Conservation (phyloP, 2,888 invertebrate genomes). For the Peribatodes rhomboidaria region DNA sequence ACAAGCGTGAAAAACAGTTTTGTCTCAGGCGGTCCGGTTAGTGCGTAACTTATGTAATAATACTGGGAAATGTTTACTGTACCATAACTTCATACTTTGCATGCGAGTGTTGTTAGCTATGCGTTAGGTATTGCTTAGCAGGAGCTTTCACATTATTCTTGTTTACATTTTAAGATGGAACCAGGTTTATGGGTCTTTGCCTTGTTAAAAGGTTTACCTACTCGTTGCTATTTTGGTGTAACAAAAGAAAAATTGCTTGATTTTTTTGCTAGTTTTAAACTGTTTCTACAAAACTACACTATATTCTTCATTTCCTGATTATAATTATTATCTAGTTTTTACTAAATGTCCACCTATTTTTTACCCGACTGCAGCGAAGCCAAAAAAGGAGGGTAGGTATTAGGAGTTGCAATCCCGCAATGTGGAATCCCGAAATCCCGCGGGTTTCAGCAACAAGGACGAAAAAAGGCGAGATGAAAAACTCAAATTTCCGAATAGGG, state of each 20-base stretch:
- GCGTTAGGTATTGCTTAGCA: slow-evolving; percentile 22
- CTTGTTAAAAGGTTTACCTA: slow-evolving; percentile 5
- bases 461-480: too few species aligned
- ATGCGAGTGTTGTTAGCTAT: slow-evolving; percentile 37
- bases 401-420: too few species aligned
- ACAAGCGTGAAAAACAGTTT: slow-evolving; percentile 68
- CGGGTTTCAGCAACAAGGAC: too few species aligned
- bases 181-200: slow-evolving; percentile 17
- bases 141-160: slow-evolving; percentile 28
- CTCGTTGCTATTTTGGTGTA: not conserved
- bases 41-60: slow-evolving; percentile 67
- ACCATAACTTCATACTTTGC: slow-evolving; percentile 55
- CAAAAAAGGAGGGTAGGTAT: too few species aligned
- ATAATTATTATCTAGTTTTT: too few species aligned
- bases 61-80: slow-evolving; percentile 56
- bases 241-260: slow-evolving; percentile 17
- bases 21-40: slow-evolving; percentile 62
- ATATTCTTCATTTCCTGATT: too few species aligned
- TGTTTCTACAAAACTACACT: not conserved
- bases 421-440: too few species aligned
- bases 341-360: too few species aligned
- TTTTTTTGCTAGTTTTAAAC: not conserved
- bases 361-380: too few species aligned
- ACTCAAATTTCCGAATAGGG: too few species aligned
- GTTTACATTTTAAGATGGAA: slow-evolving; percentile 26